Conservation (phyloP, 2,797 vertebrate genomes). For the Oceanodroma leucorhoa region DNA sequence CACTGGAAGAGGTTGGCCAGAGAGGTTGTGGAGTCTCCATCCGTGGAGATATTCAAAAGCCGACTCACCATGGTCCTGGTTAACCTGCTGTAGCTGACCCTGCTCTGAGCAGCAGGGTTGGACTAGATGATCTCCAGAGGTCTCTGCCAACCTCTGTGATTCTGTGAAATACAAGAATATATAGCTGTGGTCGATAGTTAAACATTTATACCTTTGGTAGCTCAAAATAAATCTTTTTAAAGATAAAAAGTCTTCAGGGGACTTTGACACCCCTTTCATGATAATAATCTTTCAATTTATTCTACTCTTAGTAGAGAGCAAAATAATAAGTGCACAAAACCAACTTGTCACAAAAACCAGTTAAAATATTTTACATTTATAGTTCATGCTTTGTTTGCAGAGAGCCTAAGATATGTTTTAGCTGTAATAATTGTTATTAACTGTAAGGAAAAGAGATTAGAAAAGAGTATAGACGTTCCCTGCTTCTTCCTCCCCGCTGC, state of each 20-base stretch:
- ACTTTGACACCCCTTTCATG: background rate
- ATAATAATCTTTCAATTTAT: background rate
- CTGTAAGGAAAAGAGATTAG: background rate
- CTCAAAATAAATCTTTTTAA: background rate
- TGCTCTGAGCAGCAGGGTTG: background rate
- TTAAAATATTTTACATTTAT: background rate
- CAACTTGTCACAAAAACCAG: background rate
- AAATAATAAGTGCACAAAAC: background rate
- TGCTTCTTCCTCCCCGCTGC: background rate
- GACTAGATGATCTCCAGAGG: background rate
- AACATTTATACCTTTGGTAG: background rate
- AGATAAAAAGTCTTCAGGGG: background rate
- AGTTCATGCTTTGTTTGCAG: background rate
- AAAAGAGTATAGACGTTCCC: background rate
- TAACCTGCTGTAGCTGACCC: background rate
- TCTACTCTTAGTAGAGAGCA: background rate
- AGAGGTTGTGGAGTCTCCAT: background rate
- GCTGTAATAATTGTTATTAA: background rate
- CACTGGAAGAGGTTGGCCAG: background rate
- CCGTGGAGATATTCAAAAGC: background rate
- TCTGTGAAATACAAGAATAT: background rate
- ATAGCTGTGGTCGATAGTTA: background rate
- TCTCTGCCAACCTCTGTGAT: background rate
- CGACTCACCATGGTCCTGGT: rapidly evolving
- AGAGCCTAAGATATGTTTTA: background rate